Percentiles rank a stretch among this genome's conserved stretches.
Evolutionary conservation across 2,113 vertebrate genomes (phyloP).

Genomic region (Chamaetylas fuelleborni): DNA sequence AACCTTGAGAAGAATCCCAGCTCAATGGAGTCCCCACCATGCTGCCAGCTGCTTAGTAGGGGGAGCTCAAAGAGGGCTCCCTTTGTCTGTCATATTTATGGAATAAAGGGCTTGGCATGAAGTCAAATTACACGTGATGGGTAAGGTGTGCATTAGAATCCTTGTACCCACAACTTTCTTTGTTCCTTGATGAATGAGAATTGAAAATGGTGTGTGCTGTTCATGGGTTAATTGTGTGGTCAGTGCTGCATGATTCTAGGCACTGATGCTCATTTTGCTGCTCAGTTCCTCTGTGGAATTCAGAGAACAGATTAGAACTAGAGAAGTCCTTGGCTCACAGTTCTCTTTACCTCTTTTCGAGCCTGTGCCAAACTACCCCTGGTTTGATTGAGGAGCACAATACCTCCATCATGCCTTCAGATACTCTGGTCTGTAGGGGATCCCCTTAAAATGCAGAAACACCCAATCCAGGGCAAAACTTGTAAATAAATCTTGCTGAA

Average conservation of each 20-base stretch:
- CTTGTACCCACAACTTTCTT: background rate
- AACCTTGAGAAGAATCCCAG: background rate
- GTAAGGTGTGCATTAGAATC: background rate
- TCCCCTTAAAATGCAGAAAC: background rate
- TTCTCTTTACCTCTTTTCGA: background rate
- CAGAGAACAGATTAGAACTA: background rate
- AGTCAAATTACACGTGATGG: background rate
- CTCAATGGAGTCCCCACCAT: background rate
- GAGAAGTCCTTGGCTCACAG: background rate
- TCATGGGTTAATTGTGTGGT: background rate
- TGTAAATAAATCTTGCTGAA: background rate
- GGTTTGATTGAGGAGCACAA: background rate
- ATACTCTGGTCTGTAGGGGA: slow-evolving; percentile 2
- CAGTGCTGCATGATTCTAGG: background rate
- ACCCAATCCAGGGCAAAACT: background rate
- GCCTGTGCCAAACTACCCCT: fast-evolving
- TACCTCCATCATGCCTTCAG: background rate
- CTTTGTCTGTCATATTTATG: background rate
- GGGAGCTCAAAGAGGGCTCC: background rate
- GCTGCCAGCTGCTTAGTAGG: background rate
- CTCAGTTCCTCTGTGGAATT: background rate
- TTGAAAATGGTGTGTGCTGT: background rate
- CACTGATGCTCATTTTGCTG: background rate
- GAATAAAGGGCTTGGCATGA: background rate
- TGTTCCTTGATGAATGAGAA: background rate